Evolutionary conservation across 1,140 invertebrate genomes (phyloP), one percentile per base, ranked within the genome.

Genomic region (Drosophila novamexicana): DNA sequence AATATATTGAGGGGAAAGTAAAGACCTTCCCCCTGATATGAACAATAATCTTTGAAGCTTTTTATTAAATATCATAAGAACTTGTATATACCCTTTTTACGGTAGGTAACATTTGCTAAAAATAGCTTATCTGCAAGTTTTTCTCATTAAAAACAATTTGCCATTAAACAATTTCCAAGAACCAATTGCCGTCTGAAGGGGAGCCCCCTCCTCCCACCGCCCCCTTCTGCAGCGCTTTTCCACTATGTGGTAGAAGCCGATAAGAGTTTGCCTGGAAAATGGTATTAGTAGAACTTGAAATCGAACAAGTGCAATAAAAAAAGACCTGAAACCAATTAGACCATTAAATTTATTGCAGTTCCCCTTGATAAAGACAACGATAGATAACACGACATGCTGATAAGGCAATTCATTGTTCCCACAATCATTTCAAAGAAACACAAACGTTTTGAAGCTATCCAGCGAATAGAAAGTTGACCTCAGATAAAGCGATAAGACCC

Each of bases 281-380:
- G 7, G 4, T 7, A 40, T 39, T 42, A 29, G 36, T 14, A 44
- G 4, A n/a, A 53, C 22, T 32, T n/a, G 47, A 44, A 9, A 49
- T 47, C 32, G 42, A 57, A 47, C n/a, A 37, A 45, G 9, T 47
- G 54, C 64, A 67, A 58, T 67, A 49, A 57, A 16, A 32, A n/a
- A 22, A 12, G 22, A 52, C 37, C 37, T 42, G 12, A 57, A 66
- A 9, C 9, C 8, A 32, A 16, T 42, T 69, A 22, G 59, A 45
- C 7, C 54, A 45, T 40, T 44, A 58, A 66, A 45, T 59, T 66
- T 66, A 66, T 52, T 40, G 37, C 54, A 66, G 7, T 53, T 52
- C 9, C 10, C 36, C 36, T 29, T 5, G 53, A 66, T 72, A 72
- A 61, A 62, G 29, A 36, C 45, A 42, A 29, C 45, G 34, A 44